phyloP scores from a whole-genome alignment of 1,140 invertebrate genomes.

The Aphis craccivora region DNA sequence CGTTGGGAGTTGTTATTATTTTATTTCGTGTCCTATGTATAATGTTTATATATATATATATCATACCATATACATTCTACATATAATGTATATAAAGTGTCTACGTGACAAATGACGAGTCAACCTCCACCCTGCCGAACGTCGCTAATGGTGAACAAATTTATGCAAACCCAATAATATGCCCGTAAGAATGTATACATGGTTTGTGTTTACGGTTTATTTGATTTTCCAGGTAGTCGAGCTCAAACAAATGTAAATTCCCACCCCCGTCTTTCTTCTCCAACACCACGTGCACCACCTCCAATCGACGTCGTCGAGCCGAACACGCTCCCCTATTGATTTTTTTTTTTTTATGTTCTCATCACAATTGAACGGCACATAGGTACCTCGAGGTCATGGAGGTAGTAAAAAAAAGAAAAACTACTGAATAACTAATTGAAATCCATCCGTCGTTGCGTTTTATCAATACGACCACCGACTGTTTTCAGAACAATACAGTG shows the following conservation, averaged over 20 bases:
- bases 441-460: slow-evolving; percentile 10
- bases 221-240: slow-evolving; percentile 54
- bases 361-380: slow-evolving; percentile 48
- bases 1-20: background rate
- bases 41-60: background rate
- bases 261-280: background rate
- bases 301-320: background rate
- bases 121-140: background rate
- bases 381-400: slow-evolving; percentile 35
- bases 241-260: slow-evolving; percentile 57
- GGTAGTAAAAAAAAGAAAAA: background rate
- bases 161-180: slow-evolving; percentile 54
- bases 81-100: background rate
- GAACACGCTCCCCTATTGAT: slow-evolving; percentile 54
- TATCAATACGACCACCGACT: slow-evolving; percentile 30
- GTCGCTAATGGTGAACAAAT: slow-evolving; percentile 37
- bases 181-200: slow-evolving; percentile 21
- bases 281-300: background rate
- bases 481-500: background rate
- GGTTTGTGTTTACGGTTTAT: slow-evolving; percentile 50
- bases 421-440: slow-evolving; percentile 43
- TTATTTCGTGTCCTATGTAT: background rate
- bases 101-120: slow-evolving; percentile 43
- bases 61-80: background rate
- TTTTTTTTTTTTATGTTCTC: slow-evolving; percentile 54